A percentile compares a stretch with the other conserved stretches of the same genome.
Conservation (phyloP, 2,888 invertebrate species). For the Steinernema carpocapsae region DNA sequence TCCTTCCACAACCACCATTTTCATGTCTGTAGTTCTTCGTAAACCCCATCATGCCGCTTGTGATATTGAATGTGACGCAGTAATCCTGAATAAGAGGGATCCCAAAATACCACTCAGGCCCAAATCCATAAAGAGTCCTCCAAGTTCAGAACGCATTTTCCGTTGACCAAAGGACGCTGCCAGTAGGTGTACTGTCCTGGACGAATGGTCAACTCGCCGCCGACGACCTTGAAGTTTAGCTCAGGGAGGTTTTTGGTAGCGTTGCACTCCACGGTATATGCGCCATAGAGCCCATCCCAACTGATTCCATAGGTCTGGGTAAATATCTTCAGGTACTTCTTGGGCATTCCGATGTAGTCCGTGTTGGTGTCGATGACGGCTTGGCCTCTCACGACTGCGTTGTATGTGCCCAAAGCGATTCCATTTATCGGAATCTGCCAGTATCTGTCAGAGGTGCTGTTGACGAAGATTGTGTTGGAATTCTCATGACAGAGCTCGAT, state of each 20-base stretch:
- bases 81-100: background rate
- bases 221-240: background rate
- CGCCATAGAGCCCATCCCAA: constrained; percentile 6
- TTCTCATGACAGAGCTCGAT: background rate
- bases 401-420: background rate
- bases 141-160: background rate
- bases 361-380: constrained; percentile 3
- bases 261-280: constrained; percentile 5
- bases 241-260: background rate
- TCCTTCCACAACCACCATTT: no score
- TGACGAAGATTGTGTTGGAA: background rate
- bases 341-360: constrained; percentile 12
- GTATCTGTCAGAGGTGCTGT: background rate
- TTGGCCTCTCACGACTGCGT: background rate
- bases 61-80: background rate
- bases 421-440: background rate
- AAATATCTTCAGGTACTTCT: background rate
- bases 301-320: background rate
- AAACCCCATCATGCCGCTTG: background rate
- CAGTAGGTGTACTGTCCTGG: background rate
- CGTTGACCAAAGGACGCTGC: background rate
- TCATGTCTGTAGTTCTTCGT: background rate
- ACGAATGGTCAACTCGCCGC: background rate
- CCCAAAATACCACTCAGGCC: background rate
- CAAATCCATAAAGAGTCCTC: constrained; percentile 12